Evolutionary conservation across 2,888 invertebrate genomes (phyloP), one percentile per base, ranked within the genome.

Genomic region (Strigamia crassipes): DNA sequence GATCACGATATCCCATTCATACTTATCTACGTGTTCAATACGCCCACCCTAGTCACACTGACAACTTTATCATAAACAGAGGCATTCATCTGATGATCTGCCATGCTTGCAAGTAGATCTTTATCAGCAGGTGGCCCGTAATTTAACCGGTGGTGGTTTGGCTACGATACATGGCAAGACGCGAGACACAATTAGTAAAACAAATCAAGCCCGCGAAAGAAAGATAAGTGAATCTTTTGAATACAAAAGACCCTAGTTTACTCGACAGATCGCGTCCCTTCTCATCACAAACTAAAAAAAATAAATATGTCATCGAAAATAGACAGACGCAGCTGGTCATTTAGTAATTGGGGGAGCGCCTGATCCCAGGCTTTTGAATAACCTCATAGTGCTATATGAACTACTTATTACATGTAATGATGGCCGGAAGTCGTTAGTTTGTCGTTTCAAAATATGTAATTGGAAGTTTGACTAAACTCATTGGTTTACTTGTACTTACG

Each of bases 51-150:
- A 73, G 27, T 73, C 73, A 73, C 27, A 73, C 2, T 73, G 73
- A 73, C 73, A 73, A 73, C 73, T 73, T 73, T 73, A 73, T 73
- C 31, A 73, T 73, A 73, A 73, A 73, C 73, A 73, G 73, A 73
- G 73, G 73, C 73, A 73, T 73, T 73, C 73, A 73, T 27, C 73
- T 31, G 31, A 73, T 73, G 31, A 73, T 73, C 73, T 27, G 27
- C 27, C 73, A 73, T 31, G 73, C 31, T 73, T 73, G 27, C 23
- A 73, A 73, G 73, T 27, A 27, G 73, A 73, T 73, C 73, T 27
- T 73, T 73, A 73, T 73, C 73, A 73, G 73, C 73, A 73, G 73
- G 73, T 73, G 73, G 73, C n/a, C 73, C 73, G 73, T 73, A 73
- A 73, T 73, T 73, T 73, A 23, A 27, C 73, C 13, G 73, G 10